phyloP scores from a whole-genome alignment of 2,797 vertebrate genomes.

The Trichosurus vulpecula region DNA sequence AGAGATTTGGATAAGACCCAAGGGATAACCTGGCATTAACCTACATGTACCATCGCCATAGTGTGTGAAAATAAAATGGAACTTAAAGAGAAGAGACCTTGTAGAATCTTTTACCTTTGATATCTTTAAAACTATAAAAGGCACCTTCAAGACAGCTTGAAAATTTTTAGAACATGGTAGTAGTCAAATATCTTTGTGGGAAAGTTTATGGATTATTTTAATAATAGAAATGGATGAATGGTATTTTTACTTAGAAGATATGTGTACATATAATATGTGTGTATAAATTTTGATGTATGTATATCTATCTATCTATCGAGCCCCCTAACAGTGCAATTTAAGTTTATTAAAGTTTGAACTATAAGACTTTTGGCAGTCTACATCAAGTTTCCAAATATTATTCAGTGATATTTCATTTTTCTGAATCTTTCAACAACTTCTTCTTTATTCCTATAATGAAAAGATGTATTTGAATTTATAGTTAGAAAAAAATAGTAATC shows the following conservation, averaged over 20 bases:
- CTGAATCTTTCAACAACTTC: not conserved
- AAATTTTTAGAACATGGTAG: not conserved
- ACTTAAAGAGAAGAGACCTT: not conserved
- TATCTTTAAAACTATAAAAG: not conserved
- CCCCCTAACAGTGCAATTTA: not conserved
- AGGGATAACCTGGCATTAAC: not conserved
- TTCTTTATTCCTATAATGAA: not conserved
- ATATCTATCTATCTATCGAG: not conserved
- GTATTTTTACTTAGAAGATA: not conserved
- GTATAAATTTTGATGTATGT: too few relatives aligned
- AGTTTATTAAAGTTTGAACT: not conserved
- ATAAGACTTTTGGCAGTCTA: not conserved
- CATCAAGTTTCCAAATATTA: not conserved
- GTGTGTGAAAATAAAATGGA: not conserved
- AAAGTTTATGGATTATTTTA: not conserved
- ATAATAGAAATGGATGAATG: not conserved
- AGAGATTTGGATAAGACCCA: not conserved
- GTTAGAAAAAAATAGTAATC: not conserved
- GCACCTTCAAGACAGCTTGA: not conserved
- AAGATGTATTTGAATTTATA: not conserved
- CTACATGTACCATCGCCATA: not conserved
- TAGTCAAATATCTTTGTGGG: not conserved
- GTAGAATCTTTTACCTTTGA: not conserved
- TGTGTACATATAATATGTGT: too few relatives aligned
- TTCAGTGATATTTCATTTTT: not conserved